These are phyloP conservation scores for Synergus umbraculus DNA, from an alignment of 2,888 invertebrate genomes.

Conservation along the genomic window DNA sequence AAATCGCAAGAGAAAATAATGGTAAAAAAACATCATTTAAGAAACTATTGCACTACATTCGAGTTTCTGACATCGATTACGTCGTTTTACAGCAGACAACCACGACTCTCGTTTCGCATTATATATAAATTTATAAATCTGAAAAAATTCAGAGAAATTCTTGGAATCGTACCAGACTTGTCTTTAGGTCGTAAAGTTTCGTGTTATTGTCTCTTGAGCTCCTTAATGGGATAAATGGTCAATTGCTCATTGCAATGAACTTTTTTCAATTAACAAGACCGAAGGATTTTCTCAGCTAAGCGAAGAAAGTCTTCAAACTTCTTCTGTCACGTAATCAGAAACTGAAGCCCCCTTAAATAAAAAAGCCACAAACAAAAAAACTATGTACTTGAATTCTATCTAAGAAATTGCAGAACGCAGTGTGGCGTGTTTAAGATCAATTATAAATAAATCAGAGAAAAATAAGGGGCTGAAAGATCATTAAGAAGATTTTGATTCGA, in stretches of 20 bases:
- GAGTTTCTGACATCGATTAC: background rate
- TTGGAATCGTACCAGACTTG: background rate
- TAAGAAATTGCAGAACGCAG: background rate
- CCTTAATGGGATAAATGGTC: background rate
- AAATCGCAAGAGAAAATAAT: slow-evolving; percentile 18
- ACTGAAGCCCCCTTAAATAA: background rate
- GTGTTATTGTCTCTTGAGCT: background rate
- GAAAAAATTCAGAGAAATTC: background rate
- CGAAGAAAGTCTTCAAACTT: background rate
- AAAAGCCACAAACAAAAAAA: background rate
- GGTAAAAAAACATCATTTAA: background rate
- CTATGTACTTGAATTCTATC: background rate
- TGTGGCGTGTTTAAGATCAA: background rate
- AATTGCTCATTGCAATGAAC: background rate
- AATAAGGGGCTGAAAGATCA: background rate
- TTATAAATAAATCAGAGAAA: background rate
- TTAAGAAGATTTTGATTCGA: background rate
- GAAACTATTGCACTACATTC: background rate
- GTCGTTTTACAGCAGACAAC: background rate
- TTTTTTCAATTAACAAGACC: background rate
- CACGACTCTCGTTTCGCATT: background rate
- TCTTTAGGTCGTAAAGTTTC: background rate
- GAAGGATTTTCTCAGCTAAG: background rate
- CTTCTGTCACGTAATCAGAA: background rate
- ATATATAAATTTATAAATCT: background rate